Evolutionary conservation across 2,113 vertebrate genomes (phyloP).

Genomic region (Origma solitaria): DNA sequence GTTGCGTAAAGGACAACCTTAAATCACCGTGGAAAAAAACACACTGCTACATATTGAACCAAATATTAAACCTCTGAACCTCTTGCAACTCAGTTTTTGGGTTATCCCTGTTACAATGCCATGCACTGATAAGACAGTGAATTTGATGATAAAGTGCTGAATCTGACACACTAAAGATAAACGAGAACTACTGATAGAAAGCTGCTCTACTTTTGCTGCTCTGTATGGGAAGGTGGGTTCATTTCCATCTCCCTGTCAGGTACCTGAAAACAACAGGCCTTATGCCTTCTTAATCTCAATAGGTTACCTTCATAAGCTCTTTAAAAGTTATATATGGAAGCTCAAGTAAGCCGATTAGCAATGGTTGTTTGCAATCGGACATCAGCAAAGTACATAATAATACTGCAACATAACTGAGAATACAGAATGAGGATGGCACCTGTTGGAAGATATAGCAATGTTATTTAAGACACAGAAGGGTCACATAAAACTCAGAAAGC

Average conservation of each 20-base stretch:
- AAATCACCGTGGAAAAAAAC: not conserved
- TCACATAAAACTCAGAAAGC: not conserved
- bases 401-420: slow-evolving; percentile 2
- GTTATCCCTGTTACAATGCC: slow-evolving; percentile 28
- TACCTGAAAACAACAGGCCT: slow-evolving; percentile 53
- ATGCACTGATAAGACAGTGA: slow-evolving; percentile 46
- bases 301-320: slow-evolving; percentile 57
- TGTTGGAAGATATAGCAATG: not conserved
- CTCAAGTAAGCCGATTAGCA: slow-evolving; percentile 63
- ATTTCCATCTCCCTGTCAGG: slow-evolving; percentile 54
- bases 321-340: slow-evolving; percentile 70
- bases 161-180: slow-evolving; percentile 64
- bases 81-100: slow-evolving; percentile 21
- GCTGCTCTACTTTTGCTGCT: slow-evolving; percentile 49
- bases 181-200: slow-evolving; percentile 63
- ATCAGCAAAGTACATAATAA: slow-evolving; percentile 53
- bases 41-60: not conserved
- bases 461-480: not conserved
- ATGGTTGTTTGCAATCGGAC: slow-evolving; percentile 53
- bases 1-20: not conserved
- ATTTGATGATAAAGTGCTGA: slow-evolving; percentile 47
- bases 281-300: slow-evolving; percentile 61
- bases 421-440: not conserved
- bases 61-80: slow-evolving; percentile 21
- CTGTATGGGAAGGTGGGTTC: not conserved